Conservation (phyloP, 2,888 invertebrate species). For the Aporophyla nigra region DNA sequence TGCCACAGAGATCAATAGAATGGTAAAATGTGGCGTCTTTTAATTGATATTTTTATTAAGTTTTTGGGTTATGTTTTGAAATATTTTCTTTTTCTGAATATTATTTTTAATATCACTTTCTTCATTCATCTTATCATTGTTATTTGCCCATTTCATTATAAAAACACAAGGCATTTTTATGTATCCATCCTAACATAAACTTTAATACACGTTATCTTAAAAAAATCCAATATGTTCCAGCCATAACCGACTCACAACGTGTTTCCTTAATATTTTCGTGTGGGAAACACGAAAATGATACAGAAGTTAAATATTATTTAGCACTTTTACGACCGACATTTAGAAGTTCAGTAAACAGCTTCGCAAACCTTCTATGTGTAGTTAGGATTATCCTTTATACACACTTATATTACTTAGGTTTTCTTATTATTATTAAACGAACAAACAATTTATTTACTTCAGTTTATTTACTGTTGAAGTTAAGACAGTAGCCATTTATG, state of each 20-base stretch:
- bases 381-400: conserved; percentile 45
- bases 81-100: not conserved
- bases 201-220: conserved; percentile 11
- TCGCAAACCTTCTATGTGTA: conserved; percentile 20
- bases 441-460: not conserved
- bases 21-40: conserved; percentile 46
- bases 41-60: conserved; percentile 46
- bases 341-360: conserved; percentile 39
- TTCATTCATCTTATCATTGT: not conserved
- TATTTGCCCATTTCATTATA: conserved; percentile 16
- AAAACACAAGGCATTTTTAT: not conserved
- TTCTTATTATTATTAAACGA: conserved; percentile 24
- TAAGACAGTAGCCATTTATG: not conserved
- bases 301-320: conserved; percentile 54
- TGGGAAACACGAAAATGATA: conserved; percentile 39
- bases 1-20: conserved; percentile 61
- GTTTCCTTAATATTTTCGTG: conserved; percentile 31
- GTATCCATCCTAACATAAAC: conserved; percentile 5
- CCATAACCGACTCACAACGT: conserved; percentile 7
- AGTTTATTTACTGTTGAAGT: not conserved
- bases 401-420: conserved; percentile 36
- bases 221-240: conserved; percentile 45
- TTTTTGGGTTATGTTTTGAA: not conserved
- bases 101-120: conserved; percentile 3
- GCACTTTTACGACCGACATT: conserved; percentile 48